These are phyloP conservation scores for Rallus crepitans DNA, from an alignment of 2,797 vertebrate species.

Conservation along the genomic window DNA sequence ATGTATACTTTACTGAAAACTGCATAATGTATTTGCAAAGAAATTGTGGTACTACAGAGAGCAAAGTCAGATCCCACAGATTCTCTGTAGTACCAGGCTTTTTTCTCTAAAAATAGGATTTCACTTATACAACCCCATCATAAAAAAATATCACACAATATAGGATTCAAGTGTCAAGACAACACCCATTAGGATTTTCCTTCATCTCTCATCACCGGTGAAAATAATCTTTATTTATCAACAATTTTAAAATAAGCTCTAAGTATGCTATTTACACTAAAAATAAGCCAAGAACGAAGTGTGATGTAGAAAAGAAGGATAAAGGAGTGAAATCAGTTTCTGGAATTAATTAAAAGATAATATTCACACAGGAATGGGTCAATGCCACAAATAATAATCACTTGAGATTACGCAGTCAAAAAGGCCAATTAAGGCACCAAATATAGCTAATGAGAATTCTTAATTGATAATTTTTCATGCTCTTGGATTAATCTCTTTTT, in stretches of 20 bases:
- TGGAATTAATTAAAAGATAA: constrained; percentile 77
- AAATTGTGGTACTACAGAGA: not conserved
- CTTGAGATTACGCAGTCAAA: constrained; percentile 70
- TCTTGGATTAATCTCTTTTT: constrained; percentile 34
- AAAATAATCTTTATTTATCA: constrained; percentile 1
- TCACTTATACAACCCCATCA: not conserved
- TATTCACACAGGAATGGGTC: constrained; percentile 65
- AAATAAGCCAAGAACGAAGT: constrained; percentile 37
- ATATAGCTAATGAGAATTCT: constrained; percentile 74
- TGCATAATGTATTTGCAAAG: not conserved
- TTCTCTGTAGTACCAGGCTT: too few relatives aligned
- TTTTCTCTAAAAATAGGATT: not conserved
- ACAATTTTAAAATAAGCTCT: constrained; percentile 44
- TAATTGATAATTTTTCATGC: constrained; percentile 76
- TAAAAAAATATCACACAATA: not conserved
- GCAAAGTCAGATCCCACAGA: not conserved
- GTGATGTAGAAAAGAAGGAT: constrained; percentile 13
- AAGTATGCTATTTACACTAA: constrained; percentile 7
- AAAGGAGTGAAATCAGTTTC: constrained; percentile 56
- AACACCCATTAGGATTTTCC: not conserved
- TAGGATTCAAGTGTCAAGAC: not conserved
- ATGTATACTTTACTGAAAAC: not conserved
- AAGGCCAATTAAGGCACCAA: constrained; percentile 70
- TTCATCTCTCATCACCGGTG: not conserved
- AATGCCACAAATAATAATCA: constrained; percentile 75